Base-by-base conservation (phyloP, 2,113 vertebrate genomes). In the Gambusia holbrooki region DNA sequence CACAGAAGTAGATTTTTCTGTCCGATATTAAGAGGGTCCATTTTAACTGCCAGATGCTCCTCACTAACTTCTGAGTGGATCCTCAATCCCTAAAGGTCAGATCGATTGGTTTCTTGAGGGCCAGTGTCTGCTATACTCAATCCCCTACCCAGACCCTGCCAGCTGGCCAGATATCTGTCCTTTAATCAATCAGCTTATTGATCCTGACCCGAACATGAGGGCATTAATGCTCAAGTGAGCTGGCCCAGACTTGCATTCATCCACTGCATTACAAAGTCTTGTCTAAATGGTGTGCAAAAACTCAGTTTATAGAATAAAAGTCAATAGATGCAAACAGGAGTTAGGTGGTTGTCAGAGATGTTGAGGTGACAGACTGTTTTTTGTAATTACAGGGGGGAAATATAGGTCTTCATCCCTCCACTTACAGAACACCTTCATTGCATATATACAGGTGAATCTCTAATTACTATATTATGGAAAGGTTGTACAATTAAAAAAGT, bases 181-280 rank as follows among this genome's bases (percentile, higher is more conserved):
- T 76, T 58, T 68, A 89, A 78, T 88, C 90, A 84, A 81, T 89
- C 87, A 82, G 77, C 30, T n/a, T 70, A 91, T 93, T 79, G 89
- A 92, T 88, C 73, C 73, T 69, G 73, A 83, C 74, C 76, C 40
- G 61, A 82, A 78, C 83, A 79, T 1, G 1, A 71, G 69, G 63
- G 69, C 45, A 76, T 32, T 78, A 65, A 71, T 83, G 54, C 75
- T 58, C 12, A 81, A 66, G 63, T 75, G 58, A 80, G 66, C 5
- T 12, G 60, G 9, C 81, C 75, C 12, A 60, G 62, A 17, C 65
- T 62, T 2, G 2, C 70, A 81, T 77, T 74, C 61, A 76, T 82
- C 62, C 62, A 37, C 62, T 58, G 73, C 78, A 80, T 83, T 69
- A 78, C 62, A 58, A 32, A 48, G 61, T 15, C 51, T 77, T 67